These are phyloP conservation scores for Eurytoma californica DNA, from an alignment of 2,888 invertebrate genomes.

Conservation along the genomic window DNA sequence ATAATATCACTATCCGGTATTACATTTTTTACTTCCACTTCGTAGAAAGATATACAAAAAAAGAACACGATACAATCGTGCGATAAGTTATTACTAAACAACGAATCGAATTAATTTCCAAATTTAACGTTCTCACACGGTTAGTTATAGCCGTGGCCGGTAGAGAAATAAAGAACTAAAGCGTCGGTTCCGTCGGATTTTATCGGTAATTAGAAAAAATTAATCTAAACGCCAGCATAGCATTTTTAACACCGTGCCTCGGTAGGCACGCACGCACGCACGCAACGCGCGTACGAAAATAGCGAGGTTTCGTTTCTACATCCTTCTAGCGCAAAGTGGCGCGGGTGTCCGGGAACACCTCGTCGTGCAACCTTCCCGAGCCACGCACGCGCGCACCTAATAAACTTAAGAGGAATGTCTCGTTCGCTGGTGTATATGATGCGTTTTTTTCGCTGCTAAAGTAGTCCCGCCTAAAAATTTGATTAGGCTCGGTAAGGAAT, in stretches of 20 bases:
- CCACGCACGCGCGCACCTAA: conserved; percentile 29
- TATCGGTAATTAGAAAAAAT: conserved; percentile 46
- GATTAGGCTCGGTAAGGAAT: too few species aligned
- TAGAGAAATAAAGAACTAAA: not conserved
- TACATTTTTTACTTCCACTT: too few species aligned
- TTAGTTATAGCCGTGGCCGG: conserved; percentile 3
- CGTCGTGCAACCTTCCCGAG: conserved; percentile 9
- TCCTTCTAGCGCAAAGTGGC: not conserved
- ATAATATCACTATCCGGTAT: too few species aligned
- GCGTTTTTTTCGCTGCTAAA: too few species aligned
- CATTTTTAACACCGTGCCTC: conserved; percentile 16
- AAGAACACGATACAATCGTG: too few species aligned
- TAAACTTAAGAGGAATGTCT: conserved; percentile 51
- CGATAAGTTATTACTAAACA: not conserved
- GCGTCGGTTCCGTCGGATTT: conserved; percentile 6
- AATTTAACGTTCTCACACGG: conserved; percentile 16
- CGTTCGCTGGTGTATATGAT: too few species aligned
- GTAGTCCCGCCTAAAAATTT: too few species aligned
- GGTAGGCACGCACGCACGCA: not conserved
- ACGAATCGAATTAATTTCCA: not conserved
- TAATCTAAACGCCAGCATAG: conserved; percentile 37
- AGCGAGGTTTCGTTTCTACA: conserved; percentile 17
- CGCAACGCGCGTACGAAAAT: conserved; percentile 21
- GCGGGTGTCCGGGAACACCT: conserved; percentile 23
- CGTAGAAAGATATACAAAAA: too few species aligned